Base-by-base conservation (phyloP, 2,888 invertebrate species). In the Folsomia candida region DNA sequence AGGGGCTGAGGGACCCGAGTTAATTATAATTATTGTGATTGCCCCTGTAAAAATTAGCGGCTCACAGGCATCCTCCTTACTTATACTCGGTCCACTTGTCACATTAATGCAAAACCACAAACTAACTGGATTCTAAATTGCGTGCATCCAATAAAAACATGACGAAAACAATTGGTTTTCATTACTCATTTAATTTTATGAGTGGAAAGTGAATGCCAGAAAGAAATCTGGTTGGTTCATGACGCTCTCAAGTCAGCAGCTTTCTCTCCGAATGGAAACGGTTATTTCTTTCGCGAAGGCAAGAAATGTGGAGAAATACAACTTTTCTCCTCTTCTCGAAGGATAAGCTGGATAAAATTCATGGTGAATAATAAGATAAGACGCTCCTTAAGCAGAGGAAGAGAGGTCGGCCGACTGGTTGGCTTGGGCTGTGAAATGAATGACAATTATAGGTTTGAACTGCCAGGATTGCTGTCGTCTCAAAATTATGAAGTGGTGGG, bases 1-100 rank as follows among this genome's bases (percentile, higher is more conserved):
- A 64, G 63, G 63, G 25, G 67, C 18, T 51, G 22, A 64, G 63
- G 63, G 63, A 64, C 29, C 3, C 24, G 37, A 64, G 63, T 64
- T 64, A 74, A 74, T 74, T 71, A 71, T 74, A 74, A 74, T 74
- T 72, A 74, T 69, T 71, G 70, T 58, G 67, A 74, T 72, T 74
- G 74, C 74, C 74, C 54, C 64, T 72, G 74, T 74, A 71, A 74
- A 74, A 74, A 74, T 74, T 74, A 74, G 74, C 67, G 58, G 68
- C 67, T 26, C 57, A 51, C 70, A 68, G 58, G 59, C 25, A 4
- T 57, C 57, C n/a, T 57, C 37, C 37, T 37, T 37, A 37, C 37
- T 37, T 37, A n/a, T 37, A 37, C 14, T 14, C 37, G 37, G 14
- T 14, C 14, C 37, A 37, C 37, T 37, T 37, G 37, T 20, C 54